Percentiles rank a stretch among this genome's conserved stretches.
Conservation (phyloP, 2,797 vertebrate species). For the Avahi laniger region DNA sequence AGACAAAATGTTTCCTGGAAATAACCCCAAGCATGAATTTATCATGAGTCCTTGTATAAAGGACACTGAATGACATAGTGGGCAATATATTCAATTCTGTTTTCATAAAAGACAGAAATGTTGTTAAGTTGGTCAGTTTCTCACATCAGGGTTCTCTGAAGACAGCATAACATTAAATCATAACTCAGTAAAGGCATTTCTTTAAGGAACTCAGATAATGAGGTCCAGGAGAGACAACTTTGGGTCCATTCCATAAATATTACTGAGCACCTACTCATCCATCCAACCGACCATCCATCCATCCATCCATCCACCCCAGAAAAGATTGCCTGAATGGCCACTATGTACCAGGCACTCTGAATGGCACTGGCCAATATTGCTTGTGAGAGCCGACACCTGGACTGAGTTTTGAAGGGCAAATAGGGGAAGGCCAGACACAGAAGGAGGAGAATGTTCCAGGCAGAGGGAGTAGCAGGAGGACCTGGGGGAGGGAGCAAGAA, state of each 20-base stretch:
- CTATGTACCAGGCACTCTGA: background rate
- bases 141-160: conserved; percentile 66
- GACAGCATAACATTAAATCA: conserved; percentile 56
- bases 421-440: background rate
- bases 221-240: conserved; percentile 48
- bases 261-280: background rate
- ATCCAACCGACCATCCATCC: background rate
- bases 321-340: background rate
- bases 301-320: background rate
- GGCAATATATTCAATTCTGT: conserved; percentile 73
- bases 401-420: conserved; percentile 40
- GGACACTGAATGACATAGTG: conserved; percentile 74
- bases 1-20: conserved; percentile 76
- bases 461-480: background rate
- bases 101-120: conserved; percentile 74
- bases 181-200: conserved; percentile 57
- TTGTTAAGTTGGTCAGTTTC: conserved; percentile 66
- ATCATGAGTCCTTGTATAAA: conserved; percentile 76
- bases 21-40: conserved; percentile 78
- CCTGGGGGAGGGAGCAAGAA: background rate
- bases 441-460: background rate
- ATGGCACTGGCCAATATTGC: background rate
- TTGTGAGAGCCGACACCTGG: background rate
- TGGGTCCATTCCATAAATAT: conserved; percentile 44
- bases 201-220: conserved; percentile 59